Percentiles rank a stretch among this genome's conserved stretches.
Evolutionary conservation across 2,113 vertebrate species (phyloP).

Genomic region (Cariama cristata): DNA sequence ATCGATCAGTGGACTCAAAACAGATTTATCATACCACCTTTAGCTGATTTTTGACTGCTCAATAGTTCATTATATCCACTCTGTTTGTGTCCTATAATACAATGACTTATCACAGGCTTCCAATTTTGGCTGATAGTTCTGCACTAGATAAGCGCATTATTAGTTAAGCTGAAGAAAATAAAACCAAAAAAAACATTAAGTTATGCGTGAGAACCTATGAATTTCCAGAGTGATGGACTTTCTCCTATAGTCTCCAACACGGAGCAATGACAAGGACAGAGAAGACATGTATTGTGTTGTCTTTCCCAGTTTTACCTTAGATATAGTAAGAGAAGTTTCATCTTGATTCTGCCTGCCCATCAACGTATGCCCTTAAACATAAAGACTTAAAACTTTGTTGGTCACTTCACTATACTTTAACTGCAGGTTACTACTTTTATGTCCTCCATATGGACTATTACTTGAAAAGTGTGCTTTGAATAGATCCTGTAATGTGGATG

Average conservation of each 20-base stretch:
- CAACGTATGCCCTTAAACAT: neutral
- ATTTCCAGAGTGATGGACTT: neutral
- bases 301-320: neutral
- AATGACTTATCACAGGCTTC: neutral
- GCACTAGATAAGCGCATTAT: neutral
- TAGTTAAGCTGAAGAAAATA: neutral
- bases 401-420: neutral
- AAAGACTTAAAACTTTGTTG: neutral
- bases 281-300: neutral
- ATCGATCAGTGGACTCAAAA: neutral
- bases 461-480: neutral
- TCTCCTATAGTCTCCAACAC: neutral
- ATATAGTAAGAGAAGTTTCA: neutral
- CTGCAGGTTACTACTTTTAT: neutral
- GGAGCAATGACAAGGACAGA: neutral
- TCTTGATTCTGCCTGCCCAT: neutral
- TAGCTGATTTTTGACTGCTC: neutral
- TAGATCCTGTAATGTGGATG: neutral
- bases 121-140: neutral
- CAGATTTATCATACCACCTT: neutral
- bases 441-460: neutral
- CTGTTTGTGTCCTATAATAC: neutral
- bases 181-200: neutral
- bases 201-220: neutral
- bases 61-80: neutral